Conservation (phyloP, 1,140 invertebrate species). For the Gryllus bimaculatus region DNA sequence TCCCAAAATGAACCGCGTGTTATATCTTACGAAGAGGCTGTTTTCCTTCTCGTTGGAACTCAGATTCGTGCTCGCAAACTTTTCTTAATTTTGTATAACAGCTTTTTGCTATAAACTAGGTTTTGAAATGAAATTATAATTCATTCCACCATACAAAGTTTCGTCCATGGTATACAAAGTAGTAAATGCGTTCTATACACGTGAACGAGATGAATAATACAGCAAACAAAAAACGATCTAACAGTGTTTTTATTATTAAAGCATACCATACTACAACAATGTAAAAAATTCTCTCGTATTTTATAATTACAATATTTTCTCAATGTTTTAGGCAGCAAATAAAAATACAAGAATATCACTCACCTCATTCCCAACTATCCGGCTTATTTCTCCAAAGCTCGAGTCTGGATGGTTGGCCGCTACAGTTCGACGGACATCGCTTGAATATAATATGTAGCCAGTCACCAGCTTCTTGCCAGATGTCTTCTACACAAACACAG, state of each 20-base stretch:
- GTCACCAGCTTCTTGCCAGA: constrained; percentile 82
- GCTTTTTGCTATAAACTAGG: too few species aligned
- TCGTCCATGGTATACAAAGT: too few species aligned
- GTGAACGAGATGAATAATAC: too few species aligned
- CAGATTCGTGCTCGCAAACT: too few species aligned
- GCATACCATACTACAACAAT: constrained; percentile 3
- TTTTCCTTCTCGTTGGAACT: too few species aligned
- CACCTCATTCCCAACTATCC: constrained; percentile 90
- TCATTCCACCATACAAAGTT: too few species aligned
- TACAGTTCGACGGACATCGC: constrained; percentile 82
- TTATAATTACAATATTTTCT: background rate
- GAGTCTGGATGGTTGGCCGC: constrained; percentile 87
- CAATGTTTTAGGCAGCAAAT: background rate
- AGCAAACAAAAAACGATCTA: too few species aligned
- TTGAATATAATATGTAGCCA: constrained; percentile 97
- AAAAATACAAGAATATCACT: constrained; percentile 26
- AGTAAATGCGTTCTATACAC: too few species aligned
- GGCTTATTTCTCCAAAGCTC: constrained; percentile 94
- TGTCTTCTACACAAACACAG: constrained; percentile 43
- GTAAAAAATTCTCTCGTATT: background rate
- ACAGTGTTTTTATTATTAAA: background rate
- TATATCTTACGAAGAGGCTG: too few species aligned
- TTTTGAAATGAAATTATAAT: too few species aligned
- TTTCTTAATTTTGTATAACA: too few species aligned
- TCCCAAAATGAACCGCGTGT: too few species aligned